A percentile compares a stretch with the other conserved stretches of the same genome.
These are phyloP conservation scores for Sakesphorus luctuosus DNA, from an alignment of 2,113 vertebrate genomes.

Conservation along the genomic window DNA sequence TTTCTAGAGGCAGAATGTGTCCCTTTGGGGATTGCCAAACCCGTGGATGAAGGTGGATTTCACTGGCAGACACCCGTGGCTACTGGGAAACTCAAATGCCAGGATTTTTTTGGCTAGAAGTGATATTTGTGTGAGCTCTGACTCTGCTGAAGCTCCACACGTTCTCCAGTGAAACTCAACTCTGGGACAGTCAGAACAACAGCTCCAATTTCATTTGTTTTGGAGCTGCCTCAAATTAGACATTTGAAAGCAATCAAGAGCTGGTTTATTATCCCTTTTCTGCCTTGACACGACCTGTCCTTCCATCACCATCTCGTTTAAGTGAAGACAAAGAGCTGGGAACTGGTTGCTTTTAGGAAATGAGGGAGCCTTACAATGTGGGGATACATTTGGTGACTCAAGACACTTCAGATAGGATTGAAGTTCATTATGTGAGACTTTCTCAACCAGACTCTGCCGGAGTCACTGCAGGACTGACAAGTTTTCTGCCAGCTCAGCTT, in stretches of 20 bases:
- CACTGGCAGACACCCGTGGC: background rate
- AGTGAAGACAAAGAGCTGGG: background rate
- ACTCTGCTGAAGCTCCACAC: background rate
- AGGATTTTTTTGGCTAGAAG: background rate
- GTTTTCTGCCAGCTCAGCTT: background rate
- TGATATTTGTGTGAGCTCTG: background rate
- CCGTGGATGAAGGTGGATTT: background rate
- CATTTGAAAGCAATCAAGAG: background rate
- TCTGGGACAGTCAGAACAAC: background rate
- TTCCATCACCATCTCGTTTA: background rate
- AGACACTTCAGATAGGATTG: rapidly evolving
- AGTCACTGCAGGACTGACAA: background rate
- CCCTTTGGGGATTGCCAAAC: background rate
- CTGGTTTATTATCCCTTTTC: background rate
- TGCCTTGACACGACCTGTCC: background rate
- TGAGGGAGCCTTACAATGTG: background rate
- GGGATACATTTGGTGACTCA: rapidly evolving
- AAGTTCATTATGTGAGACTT: background rate
- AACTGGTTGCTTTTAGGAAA: background rate
- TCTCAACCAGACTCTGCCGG: background rate
- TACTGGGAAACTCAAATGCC: background rate
- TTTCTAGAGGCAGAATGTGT: background rate
- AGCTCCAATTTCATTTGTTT: background rate
- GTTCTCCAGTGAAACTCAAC: background rate
- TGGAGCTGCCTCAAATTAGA: background rate